A percentile compares a stretch with the other conserved stretches of the same genome.
phyloP scores from a whole-genome alignment of 1,140 invertebrate species.

The Brachionus paranguensis region DNA sequence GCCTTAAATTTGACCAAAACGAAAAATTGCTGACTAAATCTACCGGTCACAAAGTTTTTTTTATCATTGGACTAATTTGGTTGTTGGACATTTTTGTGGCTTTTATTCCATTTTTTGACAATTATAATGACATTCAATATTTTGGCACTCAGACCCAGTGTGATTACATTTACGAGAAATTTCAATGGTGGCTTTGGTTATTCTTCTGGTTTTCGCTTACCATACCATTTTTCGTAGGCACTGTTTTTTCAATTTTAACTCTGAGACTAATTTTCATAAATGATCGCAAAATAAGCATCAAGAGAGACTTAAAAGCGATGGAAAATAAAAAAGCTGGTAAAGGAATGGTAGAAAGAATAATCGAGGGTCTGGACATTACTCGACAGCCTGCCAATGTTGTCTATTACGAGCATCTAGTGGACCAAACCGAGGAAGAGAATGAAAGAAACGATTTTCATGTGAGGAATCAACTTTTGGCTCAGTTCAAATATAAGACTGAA shows the following conservation, averaged over 20 bases:
- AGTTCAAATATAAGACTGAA: conserved; percentile 6
- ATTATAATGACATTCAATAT: conserved; percentile 28
- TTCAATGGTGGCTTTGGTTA: conserved; percentile 31
- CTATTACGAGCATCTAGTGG: conserved; percentile 16
- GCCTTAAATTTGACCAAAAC: neutral
- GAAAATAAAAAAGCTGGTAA: too few species aligned
- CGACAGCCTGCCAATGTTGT: neutral
- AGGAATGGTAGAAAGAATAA: neutral
- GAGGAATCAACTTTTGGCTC: conserved; percentile 28
- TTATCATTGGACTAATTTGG: conserved; percentile 13
- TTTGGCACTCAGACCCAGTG: conserved; percentile 20
- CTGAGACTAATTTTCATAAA: neutral
- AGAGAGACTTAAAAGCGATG: neutral
- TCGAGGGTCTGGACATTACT: conserved; percentile 25
- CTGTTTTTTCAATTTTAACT: conserved; percentile 8
- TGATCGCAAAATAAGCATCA: neutral
- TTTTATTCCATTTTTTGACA: conserved; percentile 36
- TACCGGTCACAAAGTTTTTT: neutral
- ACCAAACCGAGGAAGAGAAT: neutral
- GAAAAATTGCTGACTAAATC: neutral
- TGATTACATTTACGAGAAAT: conserved; percentile 37
- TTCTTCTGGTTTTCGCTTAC: conserved; percentile 13
- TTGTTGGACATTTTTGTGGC: neutral
- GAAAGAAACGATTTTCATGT: conserved; percentile 13
- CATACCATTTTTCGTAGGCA: neutral